Conservation (phyloP, 2,888 invertebrate species). For the Hyalella azteca region DNA sequence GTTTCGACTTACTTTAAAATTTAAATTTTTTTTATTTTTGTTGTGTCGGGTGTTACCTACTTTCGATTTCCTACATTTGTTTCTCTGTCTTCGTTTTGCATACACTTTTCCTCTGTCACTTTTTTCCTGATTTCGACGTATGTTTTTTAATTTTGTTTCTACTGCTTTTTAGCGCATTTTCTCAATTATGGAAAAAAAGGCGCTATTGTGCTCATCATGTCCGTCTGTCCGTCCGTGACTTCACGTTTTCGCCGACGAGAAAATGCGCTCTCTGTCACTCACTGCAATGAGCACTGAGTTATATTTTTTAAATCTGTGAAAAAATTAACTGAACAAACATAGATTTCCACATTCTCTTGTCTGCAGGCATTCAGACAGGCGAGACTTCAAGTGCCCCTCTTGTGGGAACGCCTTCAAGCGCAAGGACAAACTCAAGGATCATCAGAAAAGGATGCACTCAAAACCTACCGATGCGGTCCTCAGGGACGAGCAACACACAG, state of each 20-base stretch:
- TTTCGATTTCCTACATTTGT: too few relatives aligned
- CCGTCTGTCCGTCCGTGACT: background rate
- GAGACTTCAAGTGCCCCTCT: conserved; percentile 76
- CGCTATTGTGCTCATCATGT: background rate
- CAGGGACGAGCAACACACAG: background rate
- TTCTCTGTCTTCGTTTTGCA: too few relatives aligned
- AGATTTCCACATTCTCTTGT: background rate
- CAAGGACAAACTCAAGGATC: conserved; percentile 76
- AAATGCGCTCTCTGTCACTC: background rate
- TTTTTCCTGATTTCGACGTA: too few relatives aligned
- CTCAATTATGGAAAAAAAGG: background rate
- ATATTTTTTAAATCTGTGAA: background rate
- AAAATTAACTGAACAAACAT: background rate
- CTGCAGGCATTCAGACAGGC: conserved; percentile 68
- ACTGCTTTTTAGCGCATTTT: too few relatives aligned
- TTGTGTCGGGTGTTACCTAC: too few relatives aligned
- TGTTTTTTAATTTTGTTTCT: too few relatives aligned
- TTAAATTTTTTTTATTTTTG: too few relatives aligned
- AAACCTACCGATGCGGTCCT: too few relatives aligned
- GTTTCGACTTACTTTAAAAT: too few relatives aligned
- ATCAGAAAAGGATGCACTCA: conserved; percentile 75
- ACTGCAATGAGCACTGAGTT: background rate
- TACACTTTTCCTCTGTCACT: too few relatives aligned
- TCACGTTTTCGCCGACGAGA: background rate
- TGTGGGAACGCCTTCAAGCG: conserved; percentile 80